phyloP scores from a whole-genome alignment of 2,888 invertebrate species.

The Hyles lineata region DNA sequence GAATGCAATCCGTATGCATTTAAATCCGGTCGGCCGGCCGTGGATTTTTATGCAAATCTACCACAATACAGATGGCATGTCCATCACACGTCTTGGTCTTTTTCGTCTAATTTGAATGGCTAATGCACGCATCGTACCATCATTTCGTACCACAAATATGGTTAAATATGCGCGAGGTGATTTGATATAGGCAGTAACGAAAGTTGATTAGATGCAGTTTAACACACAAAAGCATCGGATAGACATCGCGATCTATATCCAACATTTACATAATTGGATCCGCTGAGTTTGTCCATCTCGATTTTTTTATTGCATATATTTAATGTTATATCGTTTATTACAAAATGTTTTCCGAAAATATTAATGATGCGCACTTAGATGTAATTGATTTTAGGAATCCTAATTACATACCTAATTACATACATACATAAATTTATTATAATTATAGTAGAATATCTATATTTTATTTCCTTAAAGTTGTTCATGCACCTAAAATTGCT shows the following conservation, averaged over 20 bases:
- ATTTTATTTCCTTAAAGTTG: too few species aligned
- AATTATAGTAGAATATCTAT: too few species aligned
- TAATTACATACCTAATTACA: too few species aligned
- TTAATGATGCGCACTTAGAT: too few species aligned
- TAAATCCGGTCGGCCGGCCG: slow-evolving; percentile 39
- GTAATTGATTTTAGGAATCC: too few species aligned
- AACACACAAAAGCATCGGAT: slow-evolving; percentile 21
- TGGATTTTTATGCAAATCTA: slow-evolving; percentile 78
- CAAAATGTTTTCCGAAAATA: too few species aligned
- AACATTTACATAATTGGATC: slow-evolving; percentile 19
- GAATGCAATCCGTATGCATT: slow-evolving; percentile 33
- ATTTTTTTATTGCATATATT: background rate
- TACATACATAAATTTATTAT: too few species aligned
- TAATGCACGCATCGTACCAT: slow-evolving; percentile 56
- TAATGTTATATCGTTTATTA: too few species aligned
- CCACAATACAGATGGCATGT: slow-evolving; percentile 75
- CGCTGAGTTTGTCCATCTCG: background rate
- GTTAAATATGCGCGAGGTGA: slow-evolving; percentile 49
- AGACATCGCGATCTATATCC: slow-evolving; percentile 20
- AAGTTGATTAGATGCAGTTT: slow-evolving; percentile 39
- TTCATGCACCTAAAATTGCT: too few species aligned
- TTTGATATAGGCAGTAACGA: slow-evolving; percentile 42
- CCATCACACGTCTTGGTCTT: slow-evolving; percentile 73
- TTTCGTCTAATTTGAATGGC: slow-evolving; percentile 80
- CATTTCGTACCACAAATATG: slow-evolving; percentile 60